A percentile compares a stretch with the other conserved stretches of the same genome.
These are phyloP conservation scores for Chloromyia formosa DNA, from an alignment of 2,888 invertebrate genomes.

Conservation along the genomic window DNA sequence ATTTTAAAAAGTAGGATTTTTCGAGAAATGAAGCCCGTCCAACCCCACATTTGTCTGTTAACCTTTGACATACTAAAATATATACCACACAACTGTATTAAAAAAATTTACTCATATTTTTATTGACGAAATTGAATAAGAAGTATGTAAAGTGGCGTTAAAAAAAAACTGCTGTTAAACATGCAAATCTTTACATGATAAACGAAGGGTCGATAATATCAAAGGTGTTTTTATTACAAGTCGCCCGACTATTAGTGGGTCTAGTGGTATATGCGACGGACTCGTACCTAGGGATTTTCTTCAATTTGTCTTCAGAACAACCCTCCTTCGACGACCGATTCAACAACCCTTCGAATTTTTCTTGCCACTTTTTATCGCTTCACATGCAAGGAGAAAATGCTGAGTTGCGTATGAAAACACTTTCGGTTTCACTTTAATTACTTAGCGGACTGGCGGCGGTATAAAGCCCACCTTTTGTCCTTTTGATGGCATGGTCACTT, in stretches of 20 bases:
- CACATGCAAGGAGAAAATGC: slow-evolving; percentile 7
- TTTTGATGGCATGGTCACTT: neutral
- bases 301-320: slow-evolving; percentile 1
- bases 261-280: neutral
- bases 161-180: slow-evolving; percentile 14
- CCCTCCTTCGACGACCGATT: neutral
- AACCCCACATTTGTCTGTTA: no score
- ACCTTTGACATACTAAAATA: neutral
- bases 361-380: neutral
- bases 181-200: slow-evolving; percentile 32
- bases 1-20: no score
- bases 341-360: neutral
- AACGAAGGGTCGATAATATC: slow-evolving; percentile 27
- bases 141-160: slow-evolving; percentile 21
- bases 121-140: neutral
- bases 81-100: neutral
- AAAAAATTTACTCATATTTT: neutral
- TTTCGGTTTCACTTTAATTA: slow-evolving; percentile 29
- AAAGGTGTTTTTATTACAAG: slow-evolving; percentile 22
- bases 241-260: neutral
- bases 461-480: neutral
- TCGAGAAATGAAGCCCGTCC: no score
- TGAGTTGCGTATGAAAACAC: slow-evolving; percentile 17
- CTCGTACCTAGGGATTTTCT: neutral
- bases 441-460: neutral